These are phyloP conservation scores for Hepsetus odoe DNA, from an alignment of 2,113 vertebrate species.

Conservation along the genomic window DNA sequence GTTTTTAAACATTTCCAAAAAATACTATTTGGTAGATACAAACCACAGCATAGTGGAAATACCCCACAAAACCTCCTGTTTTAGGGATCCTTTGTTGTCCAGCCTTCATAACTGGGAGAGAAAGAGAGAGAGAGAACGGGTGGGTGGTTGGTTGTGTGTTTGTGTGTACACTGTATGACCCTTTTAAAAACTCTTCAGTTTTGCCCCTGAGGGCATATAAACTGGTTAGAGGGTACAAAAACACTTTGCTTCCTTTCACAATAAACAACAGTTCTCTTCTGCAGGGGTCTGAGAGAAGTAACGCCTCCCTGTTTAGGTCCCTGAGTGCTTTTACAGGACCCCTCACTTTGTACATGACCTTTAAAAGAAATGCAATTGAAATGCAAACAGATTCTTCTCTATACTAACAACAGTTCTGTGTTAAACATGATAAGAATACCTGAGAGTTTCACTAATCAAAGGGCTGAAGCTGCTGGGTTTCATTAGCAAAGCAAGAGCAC, in stretches of 20 bases:
- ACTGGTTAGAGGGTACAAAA: constrained; percentile 63
- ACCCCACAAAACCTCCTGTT: too few relatives aligned
- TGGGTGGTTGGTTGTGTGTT: constrained; percentile 48
- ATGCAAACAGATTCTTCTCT: not conserved
- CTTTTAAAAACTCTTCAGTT: constrained; percentile 62
- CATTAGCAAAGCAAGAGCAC: too few relatives aligned
- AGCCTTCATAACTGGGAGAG: too few relatives aligned
- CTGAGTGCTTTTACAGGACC: constrained; percentile 59
- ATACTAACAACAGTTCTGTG: not conserved
- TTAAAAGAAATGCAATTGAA: constrained; percentile 25
- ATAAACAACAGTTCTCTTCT: constrained; percentile 63
- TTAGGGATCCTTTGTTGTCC: too few relatives aligned
- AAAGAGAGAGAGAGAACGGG: constrained; percentile 38
- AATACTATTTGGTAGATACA: too few relatives aligned
- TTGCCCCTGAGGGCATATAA: constrained; percentile 60
- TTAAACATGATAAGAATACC: not conserved
- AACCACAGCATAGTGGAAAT: too few relatives aligned
- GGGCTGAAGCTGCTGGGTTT: too few relatives aligned
- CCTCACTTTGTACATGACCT: constrained; percentile 58
- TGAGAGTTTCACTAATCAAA: too few relatives aligned
- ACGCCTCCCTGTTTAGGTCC: constrained; percentile 24
- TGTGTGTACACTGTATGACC: constrained; percentile 51
- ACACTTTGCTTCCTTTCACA: constrained; percentile 57
- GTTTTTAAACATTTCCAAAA: too few relatives aligned
- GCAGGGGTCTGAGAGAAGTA: constrained; percentile 52